phyloP scores from a whole-genome alignment of 2,888 invertebrate species.

The Alcis repandata region DNA sequence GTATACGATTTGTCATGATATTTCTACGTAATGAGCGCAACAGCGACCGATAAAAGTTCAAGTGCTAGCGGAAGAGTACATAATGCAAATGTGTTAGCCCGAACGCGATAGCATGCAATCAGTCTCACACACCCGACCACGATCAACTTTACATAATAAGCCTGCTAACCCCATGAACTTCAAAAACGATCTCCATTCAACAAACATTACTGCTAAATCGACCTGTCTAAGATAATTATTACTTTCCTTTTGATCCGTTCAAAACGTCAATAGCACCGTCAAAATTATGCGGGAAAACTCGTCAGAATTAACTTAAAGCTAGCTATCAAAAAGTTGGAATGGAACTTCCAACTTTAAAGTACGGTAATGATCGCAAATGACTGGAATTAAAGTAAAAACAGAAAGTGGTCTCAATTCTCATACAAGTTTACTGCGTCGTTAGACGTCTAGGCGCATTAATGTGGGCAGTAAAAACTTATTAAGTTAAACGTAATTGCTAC shows the following conservation, averaged over 20 bases:
- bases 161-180: background rate
- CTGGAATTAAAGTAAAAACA: constrained; percentile 13
- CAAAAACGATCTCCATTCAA: too few species aligned
- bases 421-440: constrained; percentile 22
- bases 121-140: too few species aligned
- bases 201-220: background rate
- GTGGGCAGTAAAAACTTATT: too few species aligned
- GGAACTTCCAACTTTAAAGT: constrained; percentile 19
- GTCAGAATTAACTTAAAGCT: constrained; percentile 18
- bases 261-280: constrained; percentile 11
- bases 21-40: too few species aligned
- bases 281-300: constrained; percentile 12
- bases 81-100: too few species aligned
- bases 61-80: too few species aligned
- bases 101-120: too few species aligned
- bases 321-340: constrained; percentile 19
- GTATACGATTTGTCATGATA: too few species aligned
- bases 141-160: too few species aligned
- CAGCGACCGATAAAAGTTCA: too few species aligned
- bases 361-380: constrained; percentile 23
- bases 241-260: constrained; percentile 13
- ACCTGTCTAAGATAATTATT: background rate
- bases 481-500: too few species aligned
- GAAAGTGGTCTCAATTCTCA: constrained; percentile 13
- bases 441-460: background rate